Evolutionary conservation across 2,888 invertebrate species (phyloP).

Genomic region (Drosophila algonquin): DNA sequence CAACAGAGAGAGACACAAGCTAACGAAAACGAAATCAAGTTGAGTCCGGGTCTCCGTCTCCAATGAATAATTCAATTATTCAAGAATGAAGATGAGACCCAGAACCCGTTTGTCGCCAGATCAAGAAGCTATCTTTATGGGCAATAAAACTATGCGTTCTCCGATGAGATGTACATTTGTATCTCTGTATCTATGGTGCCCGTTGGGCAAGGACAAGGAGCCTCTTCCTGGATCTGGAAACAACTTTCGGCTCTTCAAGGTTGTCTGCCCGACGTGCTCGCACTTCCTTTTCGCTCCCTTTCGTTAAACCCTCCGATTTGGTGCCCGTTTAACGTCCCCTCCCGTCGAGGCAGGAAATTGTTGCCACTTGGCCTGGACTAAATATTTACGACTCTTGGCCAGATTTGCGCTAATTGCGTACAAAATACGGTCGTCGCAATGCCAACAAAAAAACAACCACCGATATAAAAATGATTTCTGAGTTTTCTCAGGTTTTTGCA

Average conservation of each 20-base stretch:
- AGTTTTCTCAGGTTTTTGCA: constrained; percentile 33
- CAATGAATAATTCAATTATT: constrained; percentile 33
- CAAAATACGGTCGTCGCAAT: constrained; percentile 30
- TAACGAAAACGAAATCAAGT: constrained; percentile 41
- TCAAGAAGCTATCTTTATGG: not conserved
- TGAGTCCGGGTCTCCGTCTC: not conserved
- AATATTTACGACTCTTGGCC: constrained; percentile 36
- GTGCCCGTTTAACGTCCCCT: not conserved
- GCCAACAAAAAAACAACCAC: constrained; percentile 22
- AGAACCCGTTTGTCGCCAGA: not conserved
- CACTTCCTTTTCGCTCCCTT: not conserved
- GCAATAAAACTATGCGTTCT: not conserved
- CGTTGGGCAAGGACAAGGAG: not conserved
- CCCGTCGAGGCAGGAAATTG: constrained; percentile 3
- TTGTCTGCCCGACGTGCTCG: constrained; percentile 8
- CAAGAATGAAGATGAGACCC: not conserved
- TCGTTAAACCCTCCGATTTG: not conserved
- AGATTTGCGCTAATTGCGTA: constrained; percentile 47
- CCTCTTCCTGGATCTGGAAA: constrained; percentile 4
- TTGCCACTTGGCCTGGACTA: constrained; percentile 14
- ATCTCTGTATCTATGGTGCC: not conserved
- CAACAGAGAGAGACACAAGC: constrained; percentile 29
- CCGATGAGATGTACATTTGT: not conserved
- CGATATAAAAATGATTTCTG: constrained; percentile 31
- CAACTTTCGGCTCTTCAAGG: constrained; percentile 17